These are phyloP conservation scores for Ochlodes sylvanus DNA, from an alignment of 2,888 invertebrate species.

Conservation along the genomic window DNA sequence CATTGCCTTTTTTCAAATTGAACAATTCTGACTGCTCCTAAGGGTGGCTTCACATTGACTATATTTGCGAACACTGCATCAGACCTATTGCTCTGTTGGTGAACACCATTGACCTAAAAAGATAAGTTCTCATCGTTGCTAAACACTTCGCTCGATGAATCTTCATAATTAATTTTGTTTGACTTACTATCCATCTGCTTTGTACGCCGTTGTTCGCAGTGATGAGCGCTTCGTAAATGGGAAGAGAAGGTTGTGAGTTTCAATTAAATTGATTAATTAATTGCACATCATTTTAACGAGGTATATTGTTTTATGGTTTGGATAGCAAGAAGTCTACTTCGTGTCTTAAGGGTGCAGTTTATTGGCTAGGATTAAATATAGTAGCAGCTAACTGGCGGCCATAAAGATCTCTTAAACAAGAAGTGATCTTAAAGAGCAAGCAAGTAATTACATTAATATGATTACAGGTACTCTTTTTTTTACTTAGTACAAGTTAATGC, in stretches of 20 bases:
- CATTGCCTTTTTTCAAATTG: too few species aligned
- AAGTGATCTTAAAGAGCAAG: too few species aligned
- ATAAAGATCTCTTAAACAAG: too few species aligned
- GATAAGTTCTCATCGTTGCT: constrained; percentile 24
- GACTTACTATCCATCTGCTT: constrained; percentile 31
- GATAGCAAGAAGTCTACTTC: too few species aligned
- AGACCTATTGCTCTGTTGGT: constrained; percentile 48
- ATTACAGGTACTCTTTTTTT: too few species aligned
- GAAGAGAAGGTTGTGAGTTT: not conserved
- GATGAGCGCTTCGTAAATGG: constrained; percentile 18
- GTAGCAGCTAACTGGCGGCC: too few species aligned
- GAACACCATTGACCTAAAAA: constrained; percentile 72
- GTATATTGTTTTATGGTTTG: not conserved
- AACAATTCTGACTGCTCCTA: too few species aligned
- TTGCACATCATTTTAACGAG: constrained; percentile 11
- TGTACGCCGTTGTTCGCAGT: constrained; percentile 17
- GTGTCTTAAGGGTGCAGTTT: too few species aligned
- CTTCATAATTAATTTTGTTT: constrained; percentile 37
- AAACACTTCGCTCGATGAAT: constrained; percentile 32
- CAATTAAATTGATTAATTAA: constrained; percentile 10
- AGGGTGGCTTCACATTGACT: not conserved
- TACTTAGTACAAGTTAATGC: too few species aligned
- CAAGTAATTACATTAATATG: too few species aligned
- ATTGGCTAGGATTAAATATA: too few species aligned
- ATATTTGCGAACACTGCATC: not conserved